Evolutionary conservation across 1,140 invertebrate genomes (phyloP).

Genomic region (Antheraea pernyi): DNA sequence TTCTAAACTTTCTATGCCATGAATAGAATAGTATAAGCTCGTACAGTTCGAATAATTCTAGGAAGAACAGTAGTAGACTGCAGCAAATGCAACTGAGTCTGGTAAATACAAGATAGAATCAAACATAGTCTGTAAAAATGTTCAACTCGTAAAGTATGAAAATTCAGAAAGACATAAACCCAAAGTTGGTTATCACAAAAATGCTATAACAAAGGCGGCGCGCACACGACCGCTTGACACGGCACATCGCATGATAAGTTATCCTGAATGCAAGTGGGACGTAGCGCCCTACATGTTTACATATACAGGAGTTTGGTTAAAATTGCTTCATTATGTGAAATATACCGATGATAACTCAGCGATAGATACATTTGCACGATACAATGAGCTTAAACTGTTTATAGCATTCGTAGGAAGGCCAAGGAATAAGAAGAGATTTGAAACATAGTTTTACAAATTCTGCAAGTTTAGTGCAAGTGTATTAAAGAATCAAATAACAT

Average conservation of each 20-base stretch:
- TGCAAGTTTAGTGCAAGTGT: too few species aligned
- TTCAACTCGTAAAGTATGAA: not conserved
- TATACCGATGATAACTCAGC: not conserved
- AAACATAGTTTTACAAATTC: too few species aligned
- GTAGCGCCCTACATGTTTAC: constrained; percentile 8
- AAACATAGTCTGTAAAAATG: not conserved
- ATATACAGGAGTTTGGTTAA: not conserved
- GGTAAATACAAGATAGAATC: not conserved
- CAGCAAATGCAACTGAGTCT: not conserved
- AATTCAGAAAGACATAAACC: not conserved
- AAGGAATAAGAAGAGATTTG: too few species aligned
- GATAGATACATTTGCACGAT: not conserved
- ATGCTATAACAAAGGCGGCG: not conserved
- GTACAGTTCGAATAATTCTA: not conserved
- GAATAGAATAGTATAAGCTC: not conserved
- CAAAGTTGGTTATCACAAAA: not conserved
- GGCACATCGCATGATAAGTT: not conserved
- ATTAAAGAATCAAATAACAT: too few species aligned
- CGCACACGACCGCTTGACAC: not conserved
- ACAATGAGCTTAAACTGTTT: too few species aligned
- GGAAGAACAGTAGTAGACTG: not conserved
- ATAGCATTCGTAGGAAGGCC: too few species aligned
- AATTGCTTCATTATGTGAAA: not conserved
- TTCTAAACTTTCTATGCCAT: not conserved
- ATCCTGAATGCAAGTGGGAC: not conserved